These are phyloP conservation scores for Aphidius colemani DNA, from an alignment of 2,888 invertebrate species.

Conservation along the genomic window DNA sequence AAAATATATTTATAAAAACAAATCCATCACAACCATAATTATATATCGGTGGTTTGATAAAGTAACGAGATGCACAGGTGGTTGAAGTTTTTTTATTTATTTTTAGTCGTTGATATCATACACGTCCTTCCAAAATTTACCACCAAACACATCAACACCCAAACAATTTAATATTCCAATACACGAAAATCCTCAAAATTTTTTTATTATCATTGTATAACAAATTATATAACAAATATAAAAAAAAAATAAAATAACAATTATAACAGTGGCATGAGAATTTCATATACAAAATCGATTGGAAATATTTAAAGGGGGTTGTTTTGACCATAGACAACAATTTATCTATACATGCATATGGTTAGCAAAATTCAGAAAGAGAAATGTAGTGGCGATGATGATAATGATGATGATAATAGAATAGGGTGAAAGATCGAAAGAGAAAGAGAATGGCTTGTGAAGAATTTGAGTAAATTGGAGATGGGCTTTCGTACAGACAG, in stretches of 20 bases:
- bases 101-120: constrained; percentile 54
- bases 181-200: constrained; percentile 1
- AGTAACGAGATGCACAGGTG: constrained; percentile 53
- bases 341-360: not conserved
- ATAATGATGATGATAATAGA: constrained; percentile 15
- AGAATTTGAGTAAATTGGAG: constrained; percentile 31
- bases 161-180: constrained; percentile 4
- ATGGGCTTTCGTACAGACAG: constrained; percentile 19
- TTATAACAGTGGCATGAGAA: constrained; percentile 6
- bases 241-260: constrained; percentile 1
- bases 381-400: constrained; percentile 16
- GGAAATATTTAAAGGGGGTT: constrained; percentile 14
- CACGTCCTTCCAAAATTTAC: constrained; percentile 8
- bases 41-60: constrained; percentile 13
- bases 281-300: constrained; percentile 17
- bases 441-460: constrained; percentile 22
- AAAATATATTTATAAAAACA: constrained; percentile 34
- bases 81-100: constrained; percentile 56
- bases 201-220: not conserved
- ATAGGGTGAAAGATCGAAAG: not conserved
- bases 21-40: constrained; percentile 13
- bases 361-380: constrained; percentile 20
- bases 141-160: not conserved
- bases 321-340: not conserved
- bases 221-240: too few species aligned